A percentile compares a stretch with the other conserved stretches of the same genome.
These are phyloP conservation scores for Magallana angulata DNA, from an alignment of 1,140 invertebrate species.

Conservation along the genomic window DNA sequence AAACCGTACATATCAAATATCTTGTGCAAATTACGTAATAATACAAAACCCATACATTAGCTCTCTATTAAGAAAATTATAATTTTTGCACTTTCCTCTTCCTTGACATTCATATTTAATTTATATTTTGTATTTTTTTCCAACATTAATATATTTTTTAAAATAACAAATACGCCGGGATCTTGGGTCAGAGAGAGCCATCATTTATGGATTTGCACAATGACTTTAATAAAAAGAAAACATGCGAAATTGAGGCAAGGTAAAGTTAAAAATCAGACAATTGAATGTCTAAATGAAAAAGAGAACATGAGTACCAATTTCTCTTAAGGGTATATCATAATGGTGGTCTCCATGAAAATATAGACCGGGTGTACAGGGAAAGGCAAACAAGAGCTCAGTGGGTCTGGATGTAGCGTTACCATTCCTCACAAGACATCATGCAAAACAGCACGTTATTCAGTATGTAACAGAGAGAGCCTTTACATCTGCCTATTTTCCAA, in stretches of 20 bases:
- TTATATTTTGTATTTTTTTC: too few relatives aligned
- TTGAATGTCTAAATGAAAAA: not conserved
- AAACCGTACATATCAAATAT: too few relatives aligned
- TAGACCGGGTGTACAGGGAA: conserved; percentile 8
- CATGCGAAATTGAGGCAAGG: not conserved
- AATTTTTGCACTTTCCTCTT: too few relatives aligned
- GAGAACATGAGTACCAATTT: not conserved
- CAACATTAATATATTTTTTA: too few relatives aligned
- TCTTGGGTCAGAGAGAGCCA: not conserved
- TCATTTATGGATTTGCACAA: not conserved
- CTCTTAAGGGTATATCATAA: conserved; percentile 13
- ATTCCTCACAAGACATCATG: not conserved
- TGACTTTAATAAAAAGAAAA: not conserved
- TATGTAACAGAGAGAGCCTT: too few relatives aligned
- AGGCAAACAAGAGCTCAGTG: not conserved
- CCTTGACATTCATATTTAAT: too few relatives aligned
- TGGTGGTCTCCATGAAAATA: conserved; percentile 20
- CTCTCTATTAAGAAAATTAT: too few relatives aligned
- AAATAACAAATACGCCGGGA: too few relatives aligned
- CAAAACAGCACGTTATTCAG: not conserved
- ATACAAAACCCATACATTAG: too few relatives aligned
- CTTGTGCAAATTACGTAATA: too few relatives aligned
- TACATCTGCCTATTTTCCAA: not conserved
- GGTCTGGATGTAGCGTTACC: conserved; percentile 12
- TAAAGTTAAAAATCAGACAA: not conserved